Base-by-base conservation (phyloP, 2,888 invertebrate species). In the Agrotis ipsilon region DNA sequence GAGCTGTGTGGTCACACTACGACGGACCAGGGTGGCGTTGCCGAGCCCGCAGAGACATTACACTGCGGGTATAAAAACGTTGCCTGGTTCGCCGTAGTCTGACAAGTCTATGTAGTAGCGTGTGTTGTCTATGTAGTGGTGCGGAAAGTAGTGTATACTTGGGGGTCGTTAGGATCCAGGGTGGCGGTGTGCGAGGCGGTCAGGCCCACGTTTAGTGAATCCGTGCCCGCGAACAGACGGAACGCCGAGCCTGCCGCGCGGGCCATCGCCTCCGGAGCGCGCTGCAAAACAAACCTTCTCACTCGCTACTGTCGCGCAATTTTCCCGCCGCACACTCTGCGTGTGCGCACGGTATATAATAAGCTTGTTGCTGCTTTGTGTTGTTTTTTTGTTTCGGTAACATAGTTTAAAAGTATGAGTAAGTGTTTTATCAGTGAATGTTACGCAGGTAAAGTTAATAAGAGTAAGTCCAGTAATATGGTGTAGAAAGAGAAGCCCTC, bases 211-310 rank as follows among this genome's bases (percentile, higher is more conserved):
- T 97, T 97, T 88, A 97, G 97, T 92, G 97, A 97, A 96, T 98
- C 98, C 83, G 98, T 98, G 91, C 96, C 96, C 86, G 98, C 97
- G 90, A 98, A 97, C 94, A 98, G 97, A 80, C 98, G 97, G 97
- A 97, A 98, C 89, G 98, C 97, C 88, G 97, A 97, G 90, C 98
- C 98, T 78, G 98, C 98, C 88, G 98, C 97, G 92, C 98, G 97
- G 89, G 98, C 98, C 96, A 98, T 97, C 92, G 97, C 97, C 96
- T 98, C 98, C 91, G 98, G 98, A 89, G 98, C 97, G 93, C 97
- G 97, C 98, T 98, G 96, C 83, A 94, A 95, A 82, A 84, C 78
- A 84, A 80, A 68, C 67, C 83, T 73, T 70, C 75, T 79, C 75
- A 79, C 84, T 85, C 80, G 63, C 68, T 39, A 72, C 51, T 80